Evolutionary conservation across 2,797 vertebrate species (phyloP), one percentile per base, ranked within the genome.

Genomic region (Chaetophractus vellerosus): DNA sequence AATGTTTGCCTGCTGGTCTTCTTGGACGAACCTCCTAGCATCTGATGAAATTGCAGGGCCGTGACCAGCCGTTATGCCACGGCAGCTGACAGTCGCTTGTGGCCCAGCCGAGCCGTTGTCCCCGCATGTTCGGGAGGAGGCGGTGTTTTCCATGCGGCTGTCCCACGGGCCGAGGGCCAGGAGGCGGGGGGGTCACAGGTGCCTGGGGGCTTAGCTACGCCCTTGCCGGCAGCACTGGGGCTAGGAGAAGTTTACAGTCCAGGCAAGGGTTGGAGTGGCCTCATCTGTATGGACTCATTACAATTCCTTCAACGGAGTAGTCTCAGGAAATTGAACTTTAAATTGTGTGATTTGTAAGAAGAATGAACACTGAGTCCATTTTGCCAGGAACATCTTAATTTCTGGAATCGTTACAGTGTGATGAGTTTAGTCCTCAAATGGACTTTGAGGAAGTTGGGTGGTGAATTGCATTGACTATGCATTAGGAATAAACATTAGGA

Each of bases 61-160:
- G n/a, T 3, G 50, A 21, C 0, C 31, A 55, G 26, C 10, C 26
- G 11, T 31, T 2, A 14, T 2, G 33, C 31, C 4, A 0, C 48
- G 71, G 59, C 89, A 8, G 10, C 12, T 3, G 59, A 10, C 7
- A 4, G 24, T 48, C 71, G 61, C 63, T 2, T 6, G 0, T 45
- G 12, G 57, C 1, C 69, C n/a, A 36, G 48, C 8, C 6, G 1
- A 9, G n/a, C 50, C 1, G 18, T 14, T 69, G 24, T n/a, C 64
- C n/a, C 52, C 38, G 18, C 26, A 1, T 0, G 6, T 9, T 4
- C 9, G 2, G 50, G 18, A n/a, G 16, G 28, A 28, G 12, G 21
- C 9, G 0, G 2, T 18, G 28, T 36, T 33, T 19, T 38, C 69
- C 15, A 1, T 12, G 41, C 83, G 38, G 63, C 61, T 52, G 69